A percentile compares a stretch with the other conserved stretches of the same genome.
These are phyloP conservation scores for Formica aserva DNA, from an alignment of 2,888 invertebrate species.

Conservation along the genomic window DNA sequence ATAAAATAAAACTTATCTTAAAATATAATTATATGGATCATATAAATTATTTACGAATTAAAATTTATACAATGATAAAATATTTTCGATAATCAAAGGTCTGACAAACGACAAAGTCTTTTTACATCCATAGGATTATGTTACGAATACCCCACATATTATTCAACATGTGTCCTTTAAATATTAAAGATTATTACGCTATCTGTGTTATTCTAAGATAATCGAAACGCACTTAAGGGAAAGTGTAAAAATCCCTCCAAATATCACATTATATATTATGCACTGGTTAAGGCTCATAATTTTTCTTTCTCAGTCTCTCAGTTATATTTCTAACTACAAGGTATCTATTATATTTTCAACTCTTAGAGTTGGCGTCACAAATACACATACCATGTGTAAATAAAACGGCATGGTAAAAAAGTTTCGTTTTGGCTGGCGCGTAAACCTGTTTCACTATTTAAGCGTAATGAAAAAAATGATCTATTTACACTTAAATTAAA, in stretches of 20 bases:
- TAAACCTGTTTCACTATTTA: slow-evolving; percentile 26
- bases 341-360: slow-evolving; percentile 60
- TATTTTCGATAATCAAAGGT: not conserved
- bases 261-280: slow-evolving; percentile 69
- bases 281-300: slow-evolving; percentile 60
- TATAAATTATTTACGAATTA: slow-evolving; percentile 8
- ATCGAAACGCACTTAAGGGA: slow-evolving; percentile 51
- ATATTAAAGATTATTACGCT: not conserved
- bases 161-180: not conserved
- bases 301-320: slow-evolving; percentile 53
- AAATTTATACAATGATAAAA: not conserved
- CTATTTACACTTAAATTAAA: slow-evolving; percentile 48
- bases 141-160: not conserved
- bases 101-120: not conserved
- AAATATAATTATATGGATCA: not conserved
- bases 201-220: slow-evolving; percentile 72
- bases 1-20: not conserved
- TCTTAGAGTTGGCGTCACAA: slow-evolving; percentile 66
- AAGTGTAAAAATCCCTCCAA: slow-evolving; percentile 62
- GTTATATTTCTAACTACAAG: slow-evolving; percentile 57
- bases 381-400: slow-evolving; percentile 61
- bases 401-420: slow-evolving; percentile 45
- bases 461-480: slow-evolving; percentile 6
- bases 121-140: not conserved
- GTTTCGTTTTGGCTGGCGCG: slow-evolving; percentile 9